Conservation (phyloP, 1,140 invertebrate genomes). For the Aphaenogaster floridana region DNA sequence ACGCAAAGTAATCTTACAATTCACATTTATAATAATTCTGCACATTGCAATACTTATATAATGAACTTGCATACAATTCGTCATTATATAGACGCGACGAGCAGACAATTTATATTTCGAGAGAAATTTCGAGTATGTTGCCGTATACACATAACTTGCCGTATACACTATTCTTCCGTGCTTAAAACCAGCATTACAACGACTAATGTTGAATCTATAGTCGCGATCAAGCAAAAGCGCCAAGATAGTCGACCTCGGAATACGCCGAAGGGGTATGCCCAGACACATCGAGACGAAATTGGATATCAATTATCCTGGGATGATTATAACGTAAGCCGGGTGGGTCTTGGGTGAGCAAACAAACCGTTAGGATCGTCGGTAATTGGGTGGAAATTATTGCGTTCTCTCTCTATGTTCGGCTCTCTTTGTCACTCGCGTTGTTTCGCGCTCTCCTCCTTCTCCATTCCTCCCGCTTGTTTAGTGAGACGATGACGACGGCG, state of each 20-base stretch:
- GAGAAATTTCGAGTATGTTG: background rate
- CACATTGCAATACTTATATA: background rate
- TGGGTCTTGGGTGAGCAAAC: conserved; percentile 75
- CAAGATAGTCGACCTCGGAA: conserved; percentile 40
- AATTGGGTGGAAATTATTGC: conserved; percentile 79
- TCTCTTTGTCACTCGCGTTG: conserved; percentile 18
- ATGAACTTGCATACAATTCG: background rate
- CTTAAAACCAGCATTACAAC: background rate
- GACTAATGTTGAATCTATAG: background rate
- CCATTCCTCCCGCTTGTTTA: conserved; percentile 28
- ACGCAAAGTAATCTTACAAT: background rate
- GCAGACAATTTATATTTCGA: background rate
- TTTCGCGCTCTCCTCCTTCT: conserved; percentile 17
- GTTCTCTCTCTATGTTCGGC: conserved; percentile 47
- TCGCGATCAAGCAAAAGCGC: background rate
- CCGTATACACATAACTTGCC: background rate
- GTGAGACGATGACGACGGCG: conserved; percentile 49
- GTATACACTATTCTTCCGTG: background rate
- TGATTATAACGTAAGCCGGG: conserved; percentile 77
- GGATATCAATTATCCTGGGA: conserved; percentile 79
- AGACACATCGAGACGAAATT: conserved; percentile 70
- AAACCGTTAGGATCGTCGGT: conserved; percentile 76
- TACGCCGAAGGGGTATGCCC: conserved; percentile 27
- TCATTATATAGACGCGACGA: background rate
- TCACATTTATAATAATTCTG: background rate